A percentile compares a stretch with the other conserved stretches of the same genome.
Evolutionary conservation across 2,888 invertebrate species (phyloP).

Genomic region (Iphiclides podalirius): DNA sequence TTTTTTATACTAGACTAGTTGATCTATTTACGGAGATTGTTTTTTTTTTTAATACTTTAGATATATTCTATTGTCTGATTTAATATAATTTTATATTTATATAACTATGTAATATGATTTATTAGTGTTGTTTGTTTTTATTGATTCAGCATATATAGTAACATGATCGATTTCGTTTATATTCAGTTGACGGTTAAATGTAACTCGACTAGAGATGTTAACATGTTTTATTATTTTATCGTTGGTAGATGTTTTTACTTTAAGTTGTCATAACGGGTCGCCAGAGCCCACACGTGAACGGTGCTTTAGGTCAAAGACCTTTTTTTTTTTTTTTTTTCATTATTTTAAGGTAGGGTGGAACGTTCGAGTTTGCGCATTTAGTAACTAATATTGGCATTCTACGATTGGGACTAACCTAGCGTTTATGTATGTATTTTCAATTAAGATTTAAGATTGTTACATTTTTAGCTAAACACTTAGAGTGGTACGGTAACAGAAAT

Average conservation of each 20-base stretch:
- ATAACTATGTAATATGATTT: slow-evolving; percentile 74
- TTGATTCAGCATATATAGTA: slow-evolving; percentile 68
- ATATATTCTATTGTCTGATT: slow-evolving; percentile 80
- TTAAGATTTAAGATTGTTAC: slow-evolving; percentile 80
- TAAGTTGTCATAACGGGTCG: slow-evolving; percentile 49
- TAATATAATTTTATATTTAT: slow-evolving; percentile 79
- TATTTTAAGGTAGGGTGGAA: slow-evolving; percentile 66
- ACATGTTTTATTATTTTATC: slow-evolving; percentile 68
- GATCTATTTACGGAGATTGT: slow-evolving; percentile 81
- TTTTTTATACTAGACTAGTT: slow-evolving; percentile 80
- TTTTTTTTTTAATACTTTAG: slow-evolving; percentile 79
- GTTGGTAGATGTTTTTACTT: slow-evolving; percentile 57
- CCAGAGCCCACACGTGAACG: slow-evolving; percentile 41
- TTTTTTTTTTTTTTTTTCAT: slow-evolving; percentile 71
- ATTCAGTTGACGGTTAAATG: slow-evolving; percentile 54
- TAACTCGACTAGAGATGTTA: slow-evolving; percentile 54
- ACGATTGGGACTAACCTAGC: slow-evolving; percentile 82
- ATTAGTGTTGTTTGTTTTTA: slow-evolving; percentile 81
- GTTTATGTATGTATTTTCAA: slow-evolving; percentile 78
- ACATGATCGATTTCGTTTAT: slow-evolving; percentile 59
- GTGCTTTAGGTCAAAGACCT: slow-evolving; percentile 73
- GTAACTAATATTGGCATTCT: slow-evolving; percentile 80
- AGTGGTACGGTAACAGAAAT: slow-evolving; percentile 81
- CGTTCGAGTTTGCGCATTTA: slow-evolving; percentile 76
- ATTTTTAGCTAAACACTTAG: slow-evolving; percentile 81